Percentiles rank a stretch among this genome's conserved stretches.
phyloP scores from a whole-genome alignment of 2,888 invertebrate genomes.

The Serripes groenlandicus region DNA sequence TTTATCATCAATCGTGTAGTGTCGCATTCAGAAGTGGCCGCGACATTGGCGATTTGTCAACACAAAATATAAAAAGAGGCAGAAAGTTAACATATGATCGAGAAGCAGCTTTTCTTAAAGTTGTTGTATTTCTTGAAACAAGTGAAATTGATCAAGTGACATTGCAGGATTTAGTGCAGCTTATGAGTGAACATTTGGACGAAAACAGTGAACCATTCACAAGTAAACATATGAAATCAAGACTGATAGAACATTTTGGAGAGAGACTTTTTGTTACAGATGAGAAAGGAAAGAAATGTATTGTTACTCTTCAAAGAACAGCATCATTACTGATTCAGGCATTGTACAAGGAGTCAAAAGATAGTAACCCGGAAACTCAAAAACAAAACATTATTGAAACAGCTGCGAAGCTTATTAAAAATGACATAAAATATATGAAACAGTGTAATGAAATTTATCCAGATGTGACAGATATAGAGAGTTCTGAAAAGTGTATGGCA shows the following conservation, averaged over 20 bases:
- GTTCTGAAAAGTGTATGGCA: conserved; percentile 9
- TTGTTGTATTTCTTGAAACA: too few relatives aligned
- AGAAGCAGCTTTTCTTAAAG: too few relatives aligned
- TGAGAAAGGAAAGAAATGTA: conserved; percentile 55
- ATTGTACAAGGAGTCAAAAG: conserved; percentile 47
- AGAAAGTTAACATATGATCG: too few relatives aligned
- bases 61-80: too few relatives aligned
- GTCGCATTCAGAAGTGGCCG: conserved; percentile 57
- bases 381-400: conserved; percentile 58
- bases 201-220: conserved; percentile 28
- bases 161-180: too few relatives aligned
- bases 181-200: too few relatives aligned
- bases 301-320: conserved; percentile 52
- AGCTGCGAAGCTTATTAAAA: conserved; percentile 68
- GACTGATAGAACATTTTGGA: conserved; percentile 62
- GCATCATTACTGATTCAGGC: conserved; percentile 49
- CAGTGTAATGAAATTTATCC: conserved; percentile 29
- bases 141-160: too few relatives aligned
- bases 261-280: conserved; percentile 60
- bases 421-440: conserved; percentile 69
- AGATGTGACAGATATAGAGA: conserved; percentile 14
- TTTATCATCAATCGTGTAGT: conserved; percentile 67
- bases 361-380: conserved; percentile 43
- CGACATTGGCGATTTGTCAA: too few relatives aligned
- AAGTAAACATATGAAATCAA: conserved; percentile 18